A percentile compares a stretch with the other conserved stretches of the same genome.
Conservation (phyloP, 1,140 invertebrate species). For the Cardiocondyla obscurior region DNA sequence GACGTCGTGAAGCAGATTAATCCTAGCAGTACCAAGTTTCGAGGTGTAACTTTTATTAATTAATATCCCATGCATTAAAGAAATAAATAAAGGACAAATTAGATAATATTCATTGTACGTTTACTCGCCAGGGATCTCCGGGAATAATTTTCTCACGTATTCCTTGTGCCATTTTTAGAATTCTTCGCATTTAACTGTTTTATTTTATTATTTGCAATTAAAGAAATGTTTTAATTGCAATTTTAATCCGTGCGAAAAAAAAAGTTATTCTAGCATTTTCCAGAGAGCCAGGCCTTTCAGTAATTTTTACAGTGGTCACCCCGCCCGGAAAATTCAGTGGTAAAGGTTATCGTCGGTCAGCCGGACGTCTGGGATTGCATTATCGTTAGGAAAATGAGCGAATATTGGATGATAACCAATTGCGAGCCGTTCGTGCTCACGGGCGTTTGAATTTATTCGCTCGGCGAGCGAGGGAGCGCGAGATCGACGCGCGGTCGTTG, state of each 20-base stretch:
- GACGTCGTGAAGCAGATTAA: not conserved
- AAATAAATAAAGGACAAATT: not conserved
- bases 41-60: not conserved
- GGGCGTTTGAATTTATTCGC: conserved; percentile 49
- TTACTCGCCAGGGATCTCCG: not conserved
- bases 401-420: conserved; percentile 34
- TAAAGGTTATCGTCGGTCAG: conserved; percentile 16
- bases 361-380: conserved; percentile 15
- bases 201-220: not conserved
- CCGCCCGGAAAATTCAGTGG: not conserved
- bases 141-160: not conserved
- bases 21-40: not conserved
- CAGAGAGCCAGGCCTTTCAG: not conserved
- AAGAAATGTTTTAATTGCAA: not conserved
- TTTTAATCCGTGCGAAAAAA: not conserved
- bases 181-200: not conserved
- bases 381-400: conserved; percentile 34
- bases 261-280: not conserved
- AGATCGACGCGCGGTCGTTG: conserved; percentile 49
- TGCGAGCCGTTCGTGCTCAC: conserved; percentile 29
- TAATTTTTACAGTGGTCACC: not conserved
- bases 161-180: not conserved
- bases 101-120: not conserved
- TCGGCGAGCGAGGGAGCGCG: conserved; percentile 4
- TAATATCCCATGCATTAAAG: not conserved